Conservation (phyloP, 1,140 invertebrate genomes). For the Telenomus remus region DNA sequence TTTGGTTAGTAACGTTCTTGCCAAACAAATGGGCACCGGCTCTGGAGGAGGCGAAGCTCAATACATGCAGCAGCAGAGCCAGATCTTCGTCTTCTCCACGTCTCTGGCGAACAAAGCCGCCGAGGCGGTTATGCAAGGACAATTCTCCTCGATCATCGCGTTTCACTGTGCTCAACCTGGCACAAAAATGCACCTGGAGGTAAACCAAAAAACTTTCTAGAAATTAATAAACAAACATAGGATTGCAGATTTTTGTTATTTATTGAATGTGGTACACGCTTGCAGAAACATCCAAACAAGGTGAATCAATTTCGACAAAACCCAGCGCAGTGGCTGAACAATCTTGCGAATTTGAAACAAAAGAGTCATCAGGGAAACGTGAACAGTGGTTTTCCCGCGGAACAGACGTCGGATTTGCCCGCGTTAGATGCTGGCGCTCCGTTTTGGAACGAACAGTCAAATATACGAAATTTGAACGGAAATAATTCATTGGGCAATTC, state of each 20-base stretch:
- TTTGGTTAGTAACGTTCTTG: constrained; percentile 85
- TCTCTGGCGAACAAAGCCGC: constrained; percentile 95
- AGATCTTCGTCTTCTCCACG: constrained; percentile 98
- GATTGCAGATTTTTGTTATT: too few species aligned
- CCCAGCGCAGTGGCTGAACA: constrained; percentile 87
- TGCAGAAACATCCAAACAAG: constrained; percentile 91
- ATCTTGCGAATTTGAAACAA: constrained; percentile 85
- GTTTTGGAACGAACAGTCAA: constrained; percentile 74
- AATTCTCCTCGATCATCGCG: constrained; percentile 93
- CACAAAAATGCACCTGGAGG: constrained; percentile 96
- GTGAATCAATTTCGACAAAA: constrained; percentile 90
- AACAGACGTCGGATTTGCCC: constrained; percentile 73
- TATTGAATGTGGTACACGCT: too few species aligned
- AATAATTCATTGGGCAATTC: constrained; percentile 72
- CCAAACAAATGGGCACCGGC: constrained; percentile 86
- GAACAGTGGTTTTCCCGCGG: constrained; percentile 70
- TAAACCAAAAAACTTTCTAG: constrained; percentile 72
- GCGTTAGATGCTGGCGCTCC: constrained; percentile 71
- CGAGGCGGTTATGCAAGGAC: constrained; percentile 90
- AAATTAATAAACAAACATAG: too few species aligned
- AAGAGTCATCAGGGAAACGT: constrained; percentile 76
- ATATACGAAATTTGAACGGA: constrained; percentile 71
- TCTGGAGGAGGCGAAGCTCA: constrained; percentile 80
- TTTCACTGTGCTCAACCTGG: constrained; percentile 96
- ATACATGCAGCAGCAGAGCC: constrained; percentile 96